Evolutionary conservation across 2,797 vertebrate genomes (phyloP).

Genomic region (Hypotaenidia philippensis): DNA sequence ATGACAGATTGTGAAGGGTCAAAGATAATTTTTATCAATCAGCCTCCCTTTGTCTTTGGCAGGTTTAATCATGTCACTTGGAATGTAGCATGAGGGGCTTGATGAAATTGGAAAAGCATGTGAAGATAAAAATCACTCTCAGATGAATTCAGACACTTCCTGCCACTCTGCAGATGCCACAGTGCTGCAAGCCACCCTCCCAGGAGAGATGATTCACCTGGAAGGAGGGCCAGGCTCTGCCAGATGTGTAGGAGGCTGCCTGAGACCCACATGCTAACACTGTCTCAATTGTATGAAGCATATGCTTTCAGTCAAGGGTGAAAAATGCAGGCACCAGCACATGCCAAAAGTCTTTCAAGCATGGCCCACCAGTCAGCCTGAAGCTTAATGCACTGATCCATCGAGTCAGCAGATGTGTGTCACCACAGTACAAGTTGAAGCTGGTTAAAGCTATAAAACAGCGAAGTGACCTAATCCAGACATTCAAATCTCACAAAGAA

Average conservation of each 20-base stretch:
- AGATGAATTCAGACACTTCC: slow-evolving; percentile 94
- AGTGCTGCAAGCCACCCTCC: slow-evolving; percentile 89
- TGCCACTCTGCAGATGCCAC: slow-evolving; percentile 92
- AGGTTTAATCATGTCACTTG: slow-evolving; percentile 86
- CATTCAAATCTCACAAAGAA: slow-evolving; percentile 82
- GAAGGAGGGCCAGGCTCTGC: slow-evolving; percentile 91
- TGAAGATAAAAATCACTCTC: slow-evolving; percentile 91
- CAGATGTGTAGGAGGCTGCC: slow-evolving; percentile 96
- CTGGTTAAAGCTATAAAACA: slow-evolving; percentile 88
- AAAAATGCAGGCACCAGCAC: slow-evolving; percentile 94
- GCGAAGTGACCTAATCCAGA: slow-evolving; percentile 89
- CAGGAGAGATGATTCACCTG: slow-evolving; percentile 94
- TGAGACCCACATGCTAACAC: slow-evolving; percentile 90
- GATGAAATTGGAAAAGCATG: slow-evolving; percentile 93
- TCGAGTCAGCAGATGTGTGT: slow-evolving; percentile 94
- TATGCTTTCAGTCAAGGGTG: slow-evolving; percentile 98
- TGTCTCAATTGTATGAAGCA: slow-evolving; percentile 94
- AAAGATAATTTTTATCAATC: slow-evolving; percentile 80
- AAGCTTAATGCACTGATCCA: slow-evolving; percentile 86
- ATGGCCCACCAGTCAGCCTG: slow-evolving; percentile 93
- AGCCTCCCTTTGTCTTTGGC: slow-evolving; percentile 81
- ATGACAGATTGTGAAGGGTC: slow-evolving; percentile 85
- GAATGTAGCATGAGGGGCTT: slow-evolving; percentile 82
- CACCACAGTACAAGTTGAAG: slow-evolving; percentile 92
- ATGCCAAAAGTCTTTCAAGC: slow-evolving; percentile 97